phyloP scores from a whole-genome alignment of 2,888 invertebrate species.

The Sarcophaga subvicina region DNA sequence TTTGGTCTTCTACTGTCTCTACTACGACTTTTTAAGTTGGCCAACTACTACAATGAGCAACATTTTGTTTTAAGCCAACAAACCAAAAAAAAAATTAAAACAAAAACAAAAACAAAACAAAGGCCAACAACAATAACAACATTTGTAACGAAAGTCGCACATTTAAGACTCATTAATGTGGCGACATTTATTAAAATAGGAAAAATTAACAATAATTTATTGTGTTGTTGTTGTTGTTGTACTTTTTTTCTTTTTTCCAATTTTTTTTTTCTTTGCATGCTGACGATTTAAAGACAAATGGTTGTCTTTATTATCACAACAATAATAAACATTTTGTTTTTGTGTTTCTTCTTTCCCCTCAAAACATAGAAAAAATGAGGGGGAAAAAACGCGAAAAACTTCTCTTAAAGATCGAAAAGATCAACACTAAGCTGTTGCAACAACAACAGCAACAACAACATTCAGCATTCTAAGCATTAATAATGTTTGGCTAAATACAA shows the following conservation, averaged over 20 bases:
- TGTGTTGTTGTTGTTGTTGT: conserved; percentile 33
- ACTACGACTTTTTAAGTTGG: not conserved
- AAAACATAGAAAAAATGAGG: not conserved
- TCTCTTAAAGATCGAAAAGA: conserved; percentile 33
- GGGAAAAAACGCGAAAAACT: not conserved
- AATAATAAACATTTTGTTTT: conserved; percentile 47
- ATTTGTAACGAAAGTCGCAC: conserved; percentile 74
- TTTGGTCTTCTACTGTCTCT: conserved; percentile 1
- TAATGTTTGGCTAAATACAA: conserved; percentile 16
- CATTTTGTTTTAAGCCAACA: conserved; percentile 63
- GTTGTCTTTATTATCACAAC: conserved; percentile 53
- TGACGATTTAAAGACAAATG: conserved; percentile 62
- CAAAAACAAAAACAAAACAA: too few species aligned
- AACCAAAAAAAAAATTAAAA: not conserved
- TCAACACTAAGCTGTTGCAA: conserved; percentile 33
- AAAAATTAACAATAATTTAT: conserved; percentile 75
- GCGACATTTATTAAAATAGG: conserved; percentile 80
- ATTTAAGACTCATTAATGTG: conserved; percentile 79
- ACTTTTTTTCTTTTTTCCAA: conserved; percentile 40
- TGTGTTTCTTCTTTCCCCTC: not conserved
- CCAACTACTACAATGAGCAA: conserved; percentile 30
- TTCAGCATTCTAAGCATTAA: not conserved
- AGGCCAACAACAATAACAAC: conserved; percentile 66
- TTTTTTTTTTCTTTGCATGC: conserved; percentile 11
- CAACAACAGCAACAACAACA: not conserved